phyloP scores from a whole-genome alignment of 2,888 invertebrate species.

The Escarpia spicata region DNA sequence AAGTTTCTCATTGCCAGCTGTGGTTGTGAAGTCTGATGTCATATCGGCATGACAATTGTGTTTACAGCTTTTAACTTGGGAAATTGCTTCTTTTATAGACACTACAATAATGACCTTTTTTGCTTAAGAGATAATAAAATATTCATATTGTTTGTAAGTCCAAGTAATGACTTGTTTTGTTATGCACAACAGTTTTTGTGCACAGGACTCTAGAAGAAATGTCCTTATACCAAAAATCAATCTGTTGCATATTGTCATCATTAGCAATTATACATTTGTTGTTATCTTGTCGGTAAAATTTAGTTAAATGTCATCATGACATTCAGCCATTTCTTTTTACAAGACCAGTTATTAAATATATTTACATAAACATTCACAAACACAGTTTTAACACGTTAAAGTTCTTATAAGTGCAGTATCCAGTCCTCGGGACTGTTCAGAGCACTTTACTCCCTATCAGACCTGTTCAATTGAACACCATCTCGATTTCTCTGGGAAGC shows the following conservation, averaged over 20 bases:
- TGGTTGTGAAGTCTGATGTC: neutral
- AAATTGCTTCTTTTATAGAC: neutral
- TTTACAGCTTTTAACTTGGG: neutral
- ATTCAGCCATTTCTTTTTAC: no score
- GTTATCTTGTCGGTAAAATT: no score
- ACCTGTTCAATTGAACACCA: no score
- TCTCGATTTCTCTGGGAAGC: no score
- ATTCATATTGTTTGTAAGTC: neutral
- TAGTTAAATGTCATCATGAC: no score
- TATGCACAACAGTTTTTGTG: neutral
- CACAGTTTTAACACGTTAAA: no score
- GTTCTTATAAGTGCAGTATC: no score
- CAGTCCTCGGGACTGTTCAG: no score
- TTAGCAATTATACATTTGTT: neutral
- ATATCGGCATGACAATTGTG: neutral
- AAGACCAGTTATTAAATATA: no score
- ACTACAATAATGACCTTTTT: neutral
- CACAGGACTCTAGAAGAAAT: neutral
- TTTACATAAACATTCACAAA: no score
- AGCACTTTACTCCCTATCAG: no score
- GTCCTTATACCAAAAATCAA: neutral
- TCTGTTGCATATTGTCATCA: neutral
- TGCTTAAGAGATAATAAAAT: slow-evolving; percentile 2
- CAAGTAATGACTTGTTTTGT: neutral
- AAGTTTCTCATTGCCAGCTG: neutral